Base-by-base conservation (phyloP, 2,113 vertebrate species). In the Heterotis niloticus region DNA sequence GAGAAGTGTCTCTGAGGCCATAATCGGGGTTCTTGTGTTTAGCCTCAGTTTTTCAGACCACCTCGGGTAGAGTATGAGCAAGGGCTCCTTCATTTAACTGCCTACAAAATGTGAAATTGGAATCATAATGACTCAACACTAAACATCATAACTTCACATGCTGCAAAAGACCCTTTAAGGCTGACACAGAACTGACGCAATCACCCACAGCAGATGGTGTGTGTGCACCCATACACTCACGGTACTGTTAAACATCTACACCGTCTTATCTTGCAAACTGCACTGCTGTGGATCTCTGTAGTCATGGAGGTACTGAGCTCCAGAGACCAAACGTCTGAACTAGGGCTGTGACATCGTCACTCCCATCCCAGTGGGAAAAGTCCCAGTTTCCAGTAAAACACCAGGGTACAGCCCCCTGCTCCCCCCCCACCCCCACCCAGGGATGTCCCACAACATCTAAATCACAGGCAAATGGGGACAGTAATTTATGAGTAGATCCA, bases 301-400 rank as follows among this genome's bases (percentile, higher is more conserved):
- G 71, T 83, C 83, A 84, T 80, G 82, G 84, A 86, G 82, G 83
- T 83, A 81, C 18, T 85, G 69, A 79, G 88, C 90, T 92, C 91
- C 92, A 17, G 71, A 85, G 56, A 78, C 77, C 79, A 78, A 74
- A 71, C 80, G 77, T 75, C 80, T 68, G 62, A 59, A 85, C 82
- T 44, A 44, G 34, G 34, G 59, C 79, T 78, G 86, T 70, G 86
- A 56, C 81, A 75, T 84, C 83, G 81, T 85, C 82, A 83, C 83
- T 83, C 64, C 23, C 44, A 62, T 81, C 82, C 80, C 80, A 84
- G 65, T 75, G 76, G 79, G 82, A 77, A 70, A 3, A 62, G 82
- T 75, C 85, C 81, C 86, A 84, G 80, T 88, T 91, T 91, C 87
- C 89, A 83, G 88, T 91, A 90, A 91, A 87, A 78, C 75, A 78